These are phyloP conservation scores for Atta texana DNA, from an alignment of 1,140 invertebrate species.

Conservation along the genomic window DNA sequence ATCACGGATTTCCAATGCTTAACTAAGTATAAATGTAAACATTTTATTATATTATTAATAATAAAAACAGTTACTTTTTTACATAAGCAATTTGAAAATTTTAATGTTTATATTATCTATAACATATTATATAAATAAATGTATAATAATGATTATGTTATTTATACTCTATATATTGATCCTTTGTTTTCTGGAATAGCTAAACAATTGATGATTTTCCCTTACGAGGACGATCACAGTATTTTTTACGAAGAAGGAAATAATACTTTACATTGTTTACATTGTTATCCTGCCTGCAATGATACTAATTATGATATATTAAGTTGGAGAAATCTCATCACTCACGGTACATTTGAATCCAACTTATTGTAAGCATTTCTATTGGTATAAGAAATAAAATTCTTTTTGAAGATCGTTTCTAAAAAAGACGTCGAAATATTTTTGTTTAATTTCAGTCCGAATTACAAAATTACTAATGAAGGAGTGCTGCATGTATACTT, in stretches of 20 bases:
- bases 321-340: constrained; percentile 36
- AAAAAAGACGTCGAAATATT: neutral
- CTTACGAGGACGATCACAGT: constrained; percentile 36
- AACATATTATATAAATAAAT: constrained; percentile 4
- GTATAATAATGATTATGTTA: neutral
- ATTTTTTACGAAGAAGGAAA: neutral
- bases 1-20: constrained; percentile 64
- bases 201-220: constrained; percentile 71
- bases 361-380: constrained; percentile 69
- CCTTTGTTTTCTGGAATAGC: constrained; percentile 38
- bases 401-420: neutral
- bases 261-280: constrained; percentile 64
- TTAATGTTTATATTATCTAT: neutral
- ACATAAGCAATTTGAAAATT: neutral
- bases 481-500: constrained; percentile 81
- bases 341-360: constrained; percentile 25
- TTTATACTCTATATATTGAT: neutral
- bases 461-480: constrained; percentile 63
- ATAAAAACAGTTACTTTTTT: neutral
- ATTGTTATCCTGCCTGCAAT: constrained; percentile 73
- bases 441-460: neutral
- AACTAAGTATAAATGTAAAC: constrained; percentile 65
- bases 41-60: neutral
- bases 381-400: neutral
- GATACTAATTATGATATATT: constrained; percentile 71